A percentile compares a stretch with the other conserved stretches of the same genome.
Evolutionary conservation across 2,888 invertebrate genomes (phyloP).

Genomic region (Patella depressa): DNA sequence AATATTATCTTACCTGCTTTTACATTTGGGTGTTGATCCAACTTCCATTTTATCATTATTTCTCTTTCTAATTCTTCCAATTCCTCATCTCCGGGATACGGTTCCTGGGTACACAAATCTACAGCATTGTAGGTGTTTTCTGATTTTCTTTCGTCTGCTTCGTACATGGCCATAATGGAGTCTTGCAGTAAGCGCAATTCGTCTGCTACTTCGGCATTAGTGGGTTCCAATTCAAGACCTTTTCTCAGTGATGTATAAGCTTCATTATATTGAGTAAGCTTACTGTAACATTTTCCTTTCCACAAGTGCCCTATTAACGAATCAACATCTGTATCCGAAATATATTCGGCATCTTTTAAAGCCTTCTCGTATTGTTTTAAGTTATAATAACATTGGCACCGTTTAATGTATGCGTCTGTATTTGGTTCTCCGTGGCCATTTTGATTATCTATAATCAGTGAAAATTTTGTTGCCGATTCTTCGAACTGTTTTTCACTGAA

Average conservation of each 20-base stretch:
- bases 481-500: background rate
- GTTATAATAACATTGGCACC: conserved; percentile 37
- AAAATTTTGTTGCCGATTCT: background rate
- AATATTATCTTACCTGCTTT: no score
- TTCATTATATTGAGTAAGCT: conserved; percentile 41
- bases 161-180: conserved; percentile 36
- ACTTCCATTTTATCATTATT: conserved; percentile 41
- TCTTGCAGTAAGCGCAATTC: conserved; percentile 42
- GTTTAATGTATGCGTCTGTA: conserved; percentile 20
- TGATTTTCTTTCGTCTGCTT: conserved; percentile 29
- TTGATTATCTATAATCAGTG: background rate
- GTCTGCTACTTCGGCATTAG: conserved; percentile 38
- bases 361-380: conserved; percentile 36
- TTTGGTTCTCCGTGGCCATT: background rate
- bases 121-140: conserved; percentile 43
- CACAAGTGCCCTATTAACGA: conserved; percentile 38
- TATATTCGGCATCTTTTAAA: conserved; percentile 37
- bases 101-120: conserved; percentile 46
- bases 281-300: conserved; percentile 39
- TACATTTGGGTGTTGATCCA: conserved; percentile 38
- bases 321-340: conserved; percentile 29
- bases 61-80: conserved; percentile 41
- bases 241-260: conserved; percentile 38
- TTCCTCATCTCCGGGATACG: conserved; percentile 50
- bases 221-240: conserved; percentile 45